phyloP scores from a whole-genome alignment of 2,797 vertebrate species.

The Crax fasciolata region DNA sequence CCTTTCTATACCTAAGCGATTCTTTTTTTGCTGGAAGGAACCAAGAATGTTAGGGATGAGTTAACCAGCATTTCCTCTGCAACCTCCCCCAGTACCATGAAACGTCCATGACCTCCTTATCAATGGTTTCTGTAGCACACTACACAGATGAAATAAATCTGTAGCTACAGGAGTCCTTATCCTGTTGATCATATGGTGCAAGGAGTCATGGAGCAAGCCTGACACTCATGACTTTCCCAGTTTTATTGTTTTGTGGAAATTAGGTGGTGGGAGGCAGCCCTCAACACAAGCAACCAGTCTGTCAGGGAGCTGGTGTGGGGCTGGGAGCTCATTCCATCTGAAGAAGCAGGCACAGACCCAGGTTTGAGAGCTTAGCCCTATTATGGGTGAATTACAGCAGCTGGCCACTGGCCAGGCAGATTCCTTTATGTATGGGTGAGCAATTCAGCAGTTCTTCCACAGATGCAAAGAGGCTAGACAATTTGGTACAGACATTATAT shows the following conservation, averaged over 20 bases:
- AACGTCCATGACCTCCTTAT: not conserved
- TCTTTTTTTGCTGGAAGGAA: not conserved
- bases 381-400: not conserved
- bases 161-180: not conserved
- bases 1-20: not conserved
- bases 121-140: not conserved
- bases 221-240: not conserved
- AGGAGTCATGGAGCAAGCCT: not conserved
- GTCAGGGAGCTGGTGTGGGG: not conserved
- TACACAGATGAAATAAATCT: not conserved
- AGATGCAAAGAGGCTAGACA: not conserved
- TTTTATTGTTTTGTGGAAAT: slow-evolving; percentile 6
- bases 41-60: not conserved
- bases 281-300: not conserved
- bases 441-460: not conserved
- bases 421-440: not conserved
- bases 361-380: not conserved
- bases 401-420: not conserved
- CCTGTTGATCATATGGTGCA: not conserved
- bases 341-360: not conserved
- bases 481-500: not conserved
- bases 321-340: not conserved
- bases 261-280: not conserved
- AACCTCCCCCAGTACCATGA: not conserved
- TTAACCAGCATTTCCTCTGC: not conserved